A percentile compares a stretch with the other conserved stretches of the same genome.
phyloP scores from a whole-genome alignment of 30 jellyfish, hydroid and myxozoan species.

The Cassiopea xamachana region DNA sequence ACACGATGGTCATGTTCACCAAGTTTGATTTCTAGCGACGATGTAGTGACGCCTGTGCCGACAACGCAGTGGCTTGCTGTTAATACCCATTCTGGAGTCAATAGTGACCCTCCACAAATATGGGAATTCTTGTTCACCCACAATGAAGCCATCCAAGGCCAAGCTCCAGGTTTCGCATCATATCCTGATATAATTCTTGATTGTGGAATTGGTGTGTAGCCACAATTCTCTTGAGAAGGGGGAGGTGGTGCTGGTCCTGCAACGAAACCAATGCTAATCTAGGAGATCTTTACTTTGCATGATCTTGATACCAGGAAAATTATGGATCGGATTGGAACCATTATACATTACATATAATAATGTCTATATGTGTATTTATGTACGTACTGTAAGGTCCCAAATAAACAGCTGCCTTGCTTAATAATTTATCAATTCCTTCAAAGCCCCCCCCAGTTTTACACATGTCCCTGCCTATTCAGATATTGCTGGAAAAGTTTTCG shows the following conservation, averaged over 20 bases:
- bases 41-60: conserved; percentile 43
- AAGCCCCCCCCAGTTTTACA: too few relatives aligned
- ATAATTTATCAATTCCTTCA: too few relatives aligned
- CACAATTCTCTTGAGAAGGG: conserved; percentile 61
- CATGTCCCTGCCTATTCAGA: too few relatives aligned
- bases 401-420: too few relatives aligned
- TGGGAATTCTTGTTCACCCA: conserved; percentile 57
- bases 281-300: too few relatives aligned
- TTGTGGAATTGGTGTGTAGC: conserved; percentile 64
- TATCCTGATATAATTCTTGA: conserved; percentile 73
- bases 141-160: conserved; percentile 97
- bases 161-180: conserved; percentile 83
- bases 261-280: neutral
- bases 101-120: conserved; percentile 84
- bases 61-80: conserved; percentile 89
- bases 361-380: too few relatives aligned
- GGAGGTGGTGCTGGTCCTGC: conserved; percentile 40
- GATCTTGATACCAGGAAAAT: too few relatives aligned
- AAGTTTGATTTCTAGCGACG: conserved; percentile 52
- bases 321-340: too few relatives aligned
- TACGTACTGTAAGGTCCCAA: too few relatives aligned
- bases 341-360: too few relatives aligned
- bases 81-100: conserved; percentile 76
- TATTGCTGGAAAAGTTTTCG: too few relatives aligned
- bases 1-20: conserved; percentile 83